Base-by-base conservation (phyloP, 2,888 invertebrate species). In the Agrochola litura region DNA sequence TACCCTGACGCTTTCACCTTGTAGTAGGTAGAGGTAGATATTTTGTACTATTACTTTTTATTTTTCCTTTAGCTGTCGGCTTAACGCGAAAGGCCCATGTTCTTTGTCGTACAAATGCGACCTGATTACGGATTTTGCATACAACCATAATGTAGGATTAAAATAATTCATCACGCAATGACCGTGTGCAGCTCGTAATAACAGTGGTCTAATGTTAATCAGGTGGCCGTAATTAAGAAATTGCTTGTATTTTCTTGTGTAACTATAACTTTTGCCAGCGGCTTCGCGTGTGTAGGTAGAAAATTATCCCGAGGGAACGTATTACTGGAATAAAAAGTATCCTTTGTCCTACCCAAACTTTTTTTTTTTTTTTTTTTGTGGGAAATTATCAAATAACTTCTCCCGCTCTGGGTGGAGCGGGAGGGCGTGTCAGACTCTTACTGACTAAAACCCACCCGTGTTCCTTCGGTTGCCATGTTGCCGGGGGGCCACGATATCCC, bases 141-240 rank as follows among this genome's bases (percentile, higher is more conserved):
- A 75, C 52, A 68, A 60, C 63, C 19, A 65, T 86, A 77, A 79
- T 79, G 77, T 66, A 30, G 75, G 73, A 83, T 83, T 89, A 82
- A 84, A 87, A 86, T 83, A 78, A 87, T 87, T 79, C 73, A 84
- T 82, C 88, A 88, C 89, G 87, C 88, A 84, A 88, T 71, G 73
- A 76, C 68, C 25, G 14, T 22, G 61, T 65, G 72, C 19, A 37
- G 37, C 5, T 60, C 6, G 64, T 78, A 79, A 87, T 79, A 75
- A 67, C 69, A 61, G 25, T 66, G 66, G 43, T 79, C 70, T 73
- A 83, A 77, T 73, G 77, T 78, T 83, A 83, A 80, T 86, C 9
- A 76, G 14, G 61, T 67, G 46, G 46, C 37, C 19, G 25, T 70
- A 75, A 85, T 83, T 68, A 75, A 77, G 68, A 67, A 77, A 74